Conservation (phyloP, 2,888 invertebrate species). For the Xestia rhomboidea region DNA sequence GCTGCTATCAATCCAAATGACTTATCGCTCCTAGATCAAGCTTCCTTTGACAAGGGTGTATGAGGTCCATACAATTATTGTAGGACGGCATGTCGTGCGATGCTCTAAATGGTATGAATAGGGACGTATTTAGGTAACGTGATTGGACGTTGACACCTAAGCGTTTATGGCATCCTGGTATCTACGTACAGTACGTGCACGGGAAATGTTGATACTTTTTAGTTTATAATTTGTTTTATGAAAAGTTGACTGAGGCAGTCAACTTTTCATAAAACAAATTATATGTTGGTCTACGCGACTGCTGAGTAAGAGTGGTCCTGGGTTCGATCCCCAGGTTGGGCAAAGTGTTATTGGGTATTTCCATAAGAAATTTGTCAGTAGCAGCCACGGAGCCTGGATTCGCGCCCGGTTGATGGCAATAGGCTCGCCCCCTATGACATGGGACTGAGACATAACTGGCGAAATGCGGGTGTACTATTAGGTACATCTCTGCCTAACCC, state of each 20-base stretch:
- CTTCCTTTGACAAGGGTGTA: constrained; percentile 77
- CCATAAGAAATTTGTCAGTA: no score
- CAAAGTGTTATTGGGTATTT: no score
- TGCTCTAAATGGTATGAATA: constrained; percentile 54
- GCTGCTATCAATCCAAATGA: constrained; percentile 69
- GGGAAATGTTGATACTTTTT: not conserved
- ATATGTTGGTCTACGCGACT: no score
- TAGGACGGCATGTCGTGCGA: constrained; percentile 42
- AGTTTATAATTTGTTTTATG: not conserved
- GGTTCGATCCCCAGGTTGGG: no score
- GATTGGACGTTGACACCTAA: constrained; percentile 24
- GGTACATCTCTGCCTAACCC: no score
- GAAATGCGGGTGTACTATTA: no score
- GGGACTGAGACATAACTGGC: no score
- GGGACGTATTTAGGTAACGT: constrained; percentile 36
- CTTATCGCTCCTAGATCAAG: constrained; percentile 74
- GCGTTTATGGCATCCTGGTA: constrained; percentile 26
- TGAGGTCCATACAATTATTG: constrained; percentile 56
- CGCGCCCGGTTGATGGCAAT: no score
- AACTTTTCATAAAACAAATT: no score
- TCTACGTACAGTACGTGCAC: not conserved
- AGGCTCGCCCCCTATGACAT: no score
- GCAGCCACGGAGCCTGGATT: no score
- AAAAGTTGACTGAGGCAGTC: not conserved
- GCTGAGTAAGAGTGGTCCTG: no score